Evolutionary conservation across 2,797 vertebrate species (phyloP).

Genomic region (Harpagifer antarcticus): DNA sequence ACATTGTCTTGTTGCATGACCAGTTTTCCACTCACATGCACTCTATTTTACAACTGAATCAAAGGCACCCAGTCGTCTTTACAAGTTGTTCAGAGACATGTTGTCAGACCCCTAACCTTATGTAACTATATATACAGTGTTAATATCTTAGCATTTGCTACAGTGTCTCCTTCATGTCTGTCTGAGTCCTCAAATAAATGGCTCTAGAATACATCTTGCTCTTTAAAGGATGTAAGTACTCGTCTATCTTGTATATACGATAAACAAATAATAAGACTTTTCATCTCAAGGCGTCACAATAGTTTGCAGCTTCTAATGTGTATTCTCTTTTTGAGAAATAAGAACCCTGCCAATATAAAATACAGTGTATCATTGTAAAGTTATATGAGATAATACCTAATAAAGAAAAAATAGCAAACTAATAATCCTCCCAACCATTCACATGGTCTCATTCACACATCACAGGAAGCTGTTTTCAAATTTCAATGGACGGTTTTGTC

Average conservation of each 20-base stretch:
- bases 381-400: neutral
- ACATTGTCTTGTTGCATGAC: constrained; percentile 4
- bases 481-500: neutral
- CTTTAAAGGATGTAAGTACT: neutral
- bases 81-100: constrained; percentile 5
- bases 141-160: constrained; percentile 3
- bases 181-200: neutral
- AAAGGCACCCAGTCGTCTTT: constrained; percentile 4
- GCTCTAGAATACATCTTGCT: neutral
- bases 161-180: constrained; percentile 10
- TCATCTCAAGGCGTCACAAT: neutral
- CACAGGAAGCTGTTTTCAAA: neutral
- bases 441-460: neutral
- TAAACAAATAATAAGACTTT: neutral
- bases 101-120: neutral
- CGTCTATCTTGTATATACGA: neutral
- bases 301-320: neutral
- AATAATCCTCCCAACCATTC: neutral
- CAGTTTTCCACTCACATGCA: constrained; percentile 3
- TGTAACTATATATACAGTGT: neutral
- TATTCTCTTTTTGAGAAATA: neutral
- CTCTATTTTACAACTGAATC: neutral
- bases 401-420: neutral
- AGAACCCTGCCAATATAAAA: neutral
- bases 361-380: neutral